Conservation (phyloP, 2,113 vertebrate species). For the Thomomys bottae region DNA sequence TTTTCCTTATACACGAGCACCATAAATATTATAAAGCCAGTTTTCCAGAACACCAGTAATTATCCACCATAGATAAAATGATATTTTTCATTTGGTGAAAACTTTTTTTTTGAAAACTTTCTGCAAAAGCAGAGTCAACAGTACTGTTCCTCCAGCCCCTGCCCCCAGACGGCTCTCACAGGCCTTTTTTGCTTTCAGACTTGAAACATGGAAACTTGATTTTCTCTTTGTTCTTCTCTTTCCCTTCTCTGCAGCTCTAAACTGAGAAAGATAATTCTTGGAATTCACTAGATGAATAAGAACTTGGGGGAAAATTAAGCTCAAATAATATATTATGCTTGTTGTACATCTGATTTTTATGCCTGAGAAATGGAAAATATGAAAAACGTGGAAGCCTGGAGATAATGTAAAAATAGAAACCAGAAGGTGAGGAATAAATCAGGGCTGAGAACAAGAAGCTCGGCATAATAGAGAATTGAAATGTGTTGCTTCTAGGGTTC, state of each 20-base stretch:
- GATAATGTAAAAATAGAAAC: background rate
- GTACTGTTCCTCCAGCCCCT: too few relatives aligned
- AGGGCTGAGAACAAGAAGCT: background rate
- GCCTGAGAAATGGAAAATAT: background rate
- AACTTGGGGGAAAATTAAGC: background rate
- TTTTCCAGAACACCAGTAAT: background rate
- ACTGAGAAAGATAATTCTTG: background rate
- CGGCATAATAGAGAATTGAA: background rate
- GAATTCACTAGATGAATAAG: background rate
- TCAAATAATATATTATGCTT: background rate
- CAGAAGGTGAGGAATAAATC: background rate
- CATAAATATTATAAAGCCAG: background rate
- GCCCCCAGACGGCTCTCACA: too few relatives aligned
- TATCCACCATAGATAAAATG: background rate
- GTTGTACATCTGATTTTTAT: background rate
- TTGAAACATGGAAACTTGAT: background rate
- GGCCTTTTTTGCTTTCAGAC: background rate
- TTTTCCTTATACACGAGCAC: background rate
- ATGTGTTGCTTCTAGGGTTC: background rate
- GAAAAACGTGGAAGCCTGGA: background rate
- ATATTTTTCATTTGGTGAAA: background rate
- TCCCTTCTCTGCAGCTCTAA: background rate
- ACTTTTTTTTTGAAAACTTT: conserved; percentile 14
- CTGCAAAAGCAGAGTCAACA: background rate
- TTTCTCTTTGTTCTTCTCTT: background rate